Percentiles rank a stretch among this genome's conserved stretches.
Conservation (phyloP, 1,140 invertebrate genomes). For the Saccostrea cuccullata region DNA sequence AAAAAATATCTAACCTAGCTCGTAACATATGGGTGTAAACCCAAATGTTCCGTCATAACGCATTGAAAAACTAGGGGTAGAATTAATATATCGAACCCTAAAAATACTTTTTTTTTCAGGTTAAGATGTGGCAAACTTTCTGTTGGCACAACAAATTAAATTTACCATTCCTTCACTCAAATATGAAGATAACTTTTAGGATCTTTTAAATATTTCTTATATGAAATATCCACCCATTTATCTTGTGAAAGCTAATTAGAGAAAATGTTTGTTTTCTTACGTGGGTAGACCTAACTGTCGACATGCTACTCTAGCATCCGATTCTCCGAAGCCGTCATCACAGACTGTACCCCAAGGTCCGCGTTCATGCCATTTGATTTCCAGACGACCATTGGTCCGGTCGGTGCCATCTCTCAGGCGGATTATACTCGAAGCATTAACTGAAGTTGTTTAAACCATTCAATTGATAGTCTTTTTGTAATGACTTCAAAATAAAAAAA, state of each 20-base stretch:
- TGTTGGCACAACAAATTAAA: no score
- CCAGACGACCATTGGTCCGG: background rate
- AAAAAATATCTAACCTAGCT: no score
- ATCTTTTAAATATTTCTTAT: no score
- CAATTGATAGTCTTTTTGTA: background rate
- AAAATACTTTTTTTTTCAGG: no score
- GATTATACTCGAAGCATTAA: background rate
- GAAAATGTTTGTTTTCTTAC: background rate
- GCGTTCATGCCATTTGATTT: background rate
- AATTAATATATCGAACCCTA: no score
- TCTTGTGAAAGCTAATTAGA: background rate
- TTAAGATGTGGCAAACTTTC: no score
- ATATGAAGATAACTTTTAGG: no score
- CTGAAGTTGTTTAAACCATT: background rate
- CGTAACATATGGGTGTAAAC: no score
- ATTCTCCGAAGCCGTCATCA: background rate
- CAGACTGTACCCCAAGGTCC: background rate
- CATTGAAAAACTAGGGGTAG: no score
- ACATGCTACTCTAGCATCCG: background rate
- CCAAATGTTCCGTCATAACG: no score
- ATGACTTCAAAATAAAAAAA: background rate
- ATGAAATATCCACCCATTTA: no score
- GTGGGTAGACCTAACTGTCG: background rate
- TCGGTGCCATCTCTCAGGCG: background rate
- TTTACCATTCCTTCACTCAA: no score